phyloP scores from a whole-genome alignment of 2,113 vertebrate species.

The Rhineura floridana region DNA sequence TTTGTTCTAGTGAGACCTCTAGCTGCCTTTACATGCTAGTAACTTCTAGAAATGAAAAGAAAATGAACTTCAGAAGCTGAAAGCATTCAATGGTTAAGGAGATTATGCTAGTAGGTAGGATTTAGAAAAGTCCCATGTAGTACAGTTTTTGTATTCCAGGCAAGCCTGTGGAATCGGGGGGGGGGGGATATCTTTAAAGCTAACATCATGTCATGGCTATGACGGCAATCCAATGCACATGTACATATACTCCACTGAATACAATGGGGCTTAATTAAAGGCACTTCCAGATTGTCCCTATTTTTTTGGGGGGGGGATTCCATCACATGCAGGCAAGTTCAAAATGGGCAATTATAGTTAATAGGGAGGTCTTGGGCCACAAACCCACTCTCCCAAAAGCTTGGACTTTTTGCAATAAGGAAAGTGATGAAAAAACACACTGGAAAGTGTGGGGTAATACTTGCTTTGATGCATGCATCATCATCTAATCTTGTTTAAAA shows the following conservation, averaged over 20 bases:
- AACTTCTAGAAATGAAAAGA: constrained; percentile 41
- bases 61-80: constrained; percentile 27
- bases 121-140: background rate
- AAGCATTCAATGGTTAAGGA: constrained; percentile 20
- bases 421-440: too few species aligned
- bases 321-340: too few species aligned
- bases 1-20: constrained; percentile 77
- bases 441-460: too few species aligned
- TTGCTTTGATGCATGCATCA: too few species aligned
- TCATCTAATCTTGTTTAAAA: too few species aligned
- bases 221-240: background rate
- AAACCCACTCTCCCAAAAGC: too few species aligned
- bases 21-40: constrained; percentile 68
- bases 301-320: too few species aligned
- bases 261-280: too few species aligned
- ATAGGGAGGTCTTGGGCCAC: too few species aligned
- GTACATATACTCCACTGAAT: background rate
- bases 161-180: background rate
- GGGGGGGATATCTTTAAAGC: background rate
- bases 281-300: too few species aligned
- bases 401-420: too few species aligned
- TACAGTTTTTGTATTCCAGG: background rate
- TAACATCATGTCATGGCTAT: background rate
- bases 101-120: constrained; percentile 15
- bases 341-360: too few species aligned